Evolutionary conservation across 2,113 vertebrate species (phyloP).

Genomic region (Alligator mississippiensis): DNA sequence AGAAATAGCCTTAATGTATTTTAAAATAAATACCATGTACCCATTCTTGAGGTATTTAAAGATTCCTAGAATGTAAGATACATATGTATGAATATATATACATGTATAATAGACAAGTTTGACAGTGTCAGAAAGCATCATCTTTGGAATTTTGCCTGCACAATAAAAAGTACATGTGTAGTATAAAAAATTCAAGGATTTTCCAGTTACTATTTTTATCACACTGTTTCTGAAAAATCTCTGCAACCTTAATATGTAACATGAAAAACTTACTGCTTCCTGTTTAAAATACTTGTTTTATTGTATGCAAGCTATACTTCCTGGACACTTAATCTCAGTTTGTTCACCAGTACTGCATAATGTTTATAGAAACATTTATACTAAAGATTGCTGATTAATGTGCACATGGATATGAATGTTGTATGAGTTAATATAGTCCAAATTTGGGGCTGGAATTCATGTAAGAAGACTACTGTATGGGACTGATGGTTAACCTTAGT

Average conservation of each 20-base stretch:
- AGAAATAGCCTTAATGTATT: background rate
- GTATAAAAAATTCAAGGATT: background rate
- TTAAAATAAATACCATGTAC: background rate
- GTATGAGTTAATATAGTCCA: background rate
- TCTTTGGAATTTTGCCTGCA: fast-evolving
- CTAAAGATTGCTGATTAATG: background rate
- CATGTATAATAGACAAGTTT: background rate
- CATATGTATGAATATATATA: background rate
- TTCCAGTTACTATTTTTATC: slow-evolving; percentile 35
- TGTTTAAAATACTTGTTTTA: slow-evolving; percentile 53
- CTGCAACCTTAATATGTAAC: slow-evolving; percentile 15
- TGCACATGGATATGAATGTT: background rate
- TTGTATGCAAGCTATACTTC: background rate
- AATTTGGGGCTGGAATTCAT: background rate
- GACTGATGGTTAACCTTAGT: background rate
- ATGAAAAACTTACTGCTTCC: slow-evolving; percentile 32
- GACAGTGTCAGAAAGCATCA: background rate
- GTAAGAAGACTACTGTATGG: background rate
- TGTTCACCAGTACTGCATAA: background rate
- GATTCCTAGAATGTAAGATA: background rate
- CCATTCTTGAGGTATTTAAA: background rate
- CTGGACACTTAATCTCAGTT: background rate
- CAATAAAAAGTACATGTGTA: background rate
- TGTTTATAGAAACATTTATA: slow-evolving; percentile 31
- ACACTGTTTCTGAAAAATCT: background rate